Evolutionary conservation across 2,888 invertebrate species (phyloP), one percentile per base, ranked within the genome.

Genomic region (Horisme vitalbata): DNA sequence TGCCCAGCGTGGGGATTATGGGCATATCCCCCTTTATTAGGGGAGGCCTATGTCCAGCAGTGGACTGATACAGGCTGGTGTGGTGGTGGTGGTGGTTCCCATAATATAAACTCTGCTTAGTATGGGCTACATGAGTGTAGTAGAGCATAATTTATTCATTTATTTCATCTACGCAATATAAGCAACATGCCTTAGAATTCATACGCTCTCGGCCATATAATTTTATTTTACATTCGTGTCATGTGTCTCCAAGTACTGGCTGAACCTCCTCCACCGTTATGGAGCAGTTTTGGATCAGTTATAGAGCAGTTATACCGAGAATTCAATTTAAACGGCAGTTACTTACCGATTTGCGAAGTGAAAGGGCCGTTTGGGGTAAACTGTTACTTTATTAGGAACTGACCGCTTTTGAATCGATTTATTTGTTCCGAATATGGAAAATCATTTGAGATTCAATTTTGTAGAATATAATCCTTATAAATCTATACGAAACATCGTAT

Each of bases 341-440:
- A 37, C 41, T 49, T 28, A 34, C 39, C 45, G 45, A 55, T 52
- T 55, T 49, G 45, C 43, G 31, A 33, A 44, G 43, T 39, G 36
- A 35, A 38, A 45, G 34, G 35, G 24, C 36, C 32, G 24, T 48
- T 51, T 11, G 35, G 37, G 33, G 38, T 41, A 35, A 41, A 50
- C 46, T 44, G 41, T 27, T 30, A 30, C 24, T 45, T 51, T 51
- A 51, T 43, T 33, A 44, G 20, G 41, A 30, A 20, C 12, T 45
- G 34, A 45, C 45, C 39, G 20, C 20, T 11, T 21, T 9, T 8
- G 10, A 36, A 36, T 30, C 14, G 20, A 20, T 27, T 33, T 33
- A 37, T 37, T 36, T 36, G 8, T 13, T 20, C 18, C n/a, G 14
- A 37, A 38, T 30, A 10, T 0, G 9, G 11, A 20, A 12, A 33